Evolutionary conservation across 2,797 vertebrate species (phyloP).

Genomic region (Darevskia nairensis): DNA sequence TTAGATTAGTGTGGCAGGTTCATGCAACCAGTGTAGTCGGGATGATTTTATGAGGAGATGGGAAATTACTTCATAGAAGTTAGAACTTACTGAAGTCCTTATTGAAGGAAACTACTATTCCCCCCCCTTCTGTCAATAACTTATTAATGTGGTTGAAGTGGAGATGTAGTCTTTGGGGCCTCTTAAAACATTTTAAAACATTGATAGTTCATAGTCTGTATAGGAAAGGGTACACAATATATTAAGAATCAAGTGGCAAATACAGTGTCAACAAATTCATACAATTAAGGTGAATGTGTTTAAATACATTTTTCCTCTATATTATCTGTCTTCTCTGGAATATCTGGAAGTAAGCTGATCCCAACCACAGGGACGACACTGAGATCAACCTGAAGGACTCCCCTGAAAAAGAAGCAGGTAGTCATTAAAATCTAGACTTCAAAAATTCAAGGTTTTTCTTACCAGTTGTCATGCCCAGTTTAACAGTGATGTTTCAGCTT

Average conservation of each 20-base stretch:
- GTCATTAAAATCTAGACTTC: not conserved
- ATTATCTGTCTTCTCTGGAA: constrained; percentile 67
- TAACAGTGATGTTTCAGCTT: not conserved
- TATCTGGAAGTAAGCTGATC: constrained; percentile 70
- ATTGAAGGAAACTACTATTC: constrained; percentile 46
- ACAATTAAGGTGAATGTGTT: constrained; percentile 50
- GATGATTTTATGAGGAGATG: constrained; percentile 18
- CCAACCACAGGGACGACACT: constrained; percentile 67
- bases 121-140: not conserved
- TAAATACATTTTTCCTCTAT: constrained; percentile 73
- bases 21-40: not conserved
- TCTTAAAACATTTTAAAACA: constrained; percentile 55
- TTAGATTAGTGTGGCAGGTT: constrained; percentile 19
- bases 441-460: not conserved
- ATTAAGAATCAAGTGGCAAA: constrained; percentile 55
- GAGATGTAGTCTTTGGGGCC: constrained; percentile 43
- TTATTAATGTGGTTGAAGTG: constrained; percentile 32
- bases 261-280: constrained; percentile 63
- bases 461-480: not conserved
- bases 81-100: constrained; percentile 60
- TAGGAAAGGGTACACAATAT: constrained; percentile 58
- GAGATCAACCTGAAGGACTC: constrained; percentile 75
- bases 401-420: constrained; percentile 70
- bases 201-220: constrained; percentile 55
- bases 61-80: constrained; percentile 73